phyloP scores from a whole-genome alignment of 2,797 vertebrate genomes.

The Notolabrus celidotus region DNA sequence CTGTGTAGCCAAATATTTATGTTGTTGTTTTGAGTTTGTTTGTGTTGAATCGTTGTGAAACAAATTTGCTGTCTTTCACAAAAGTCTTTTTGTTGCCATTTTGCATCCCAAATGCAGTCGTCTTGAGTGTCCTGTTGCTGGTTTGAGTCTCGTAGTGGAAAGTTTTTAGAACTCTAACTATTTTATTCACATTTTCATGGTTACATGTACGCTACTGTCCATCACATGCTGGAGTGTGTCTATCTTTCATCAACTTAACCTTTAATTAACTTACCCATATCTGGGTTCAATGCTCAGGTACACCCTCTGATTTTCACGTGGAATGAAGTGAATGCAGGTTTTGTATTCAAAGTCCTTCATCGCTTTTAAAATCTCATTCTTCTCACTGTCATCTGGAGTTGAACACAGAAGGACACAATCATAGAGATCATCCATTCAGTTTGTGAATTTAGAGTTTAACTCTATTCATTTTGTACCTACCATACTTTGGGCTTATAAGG shows the following conservation, averaged over 20 bases:
- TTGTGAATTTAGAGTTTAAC: background rate
- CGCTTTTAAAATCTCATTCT: background rate
- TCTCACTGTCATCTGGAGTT: slow-evolving; percentile 31
- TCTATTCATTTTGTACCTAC: slow-evolving; percentile 16
- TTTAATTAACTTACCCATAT: slow-evolving; percentile 65
- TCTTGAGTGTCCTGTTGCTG: too few species aligned
- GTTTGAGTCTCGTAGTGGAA: too few species aligned
- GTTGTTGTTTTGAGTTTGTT: background rate
- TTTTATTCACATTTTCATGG: too few species aligned
- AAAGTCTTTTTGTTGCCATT: too few species aligned
- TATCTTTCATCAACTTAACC: too few species aligned
- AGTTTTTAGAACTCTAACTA: too few species aligned
- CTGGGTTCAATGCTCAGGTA: slow-evolving; percentile 65
- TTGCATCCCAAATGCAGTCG: too few species aligned
- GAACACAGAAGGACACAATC: background rate
- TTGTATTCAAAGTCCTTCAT: slow-evolving; percentile 37
- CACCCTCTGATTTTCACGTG: background rate
- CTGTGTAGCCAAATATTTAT: background rate
- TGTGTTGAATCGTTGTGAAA: background rate
- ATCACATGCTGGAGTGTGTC: too few species aligned
- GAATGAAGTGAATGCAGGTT: slow-evolving; percentile 74
- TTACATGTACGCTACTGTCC: too few species aligned
- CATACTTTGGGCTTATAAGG: slow-evolving; percentile 34
- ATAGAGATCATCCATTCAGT: background rate
- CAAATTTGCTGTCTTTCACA: too few species aligned